Evolutionary conservation across 2,888 invertebrate species (phyloP), one percentile per base, ranked within the genome.

Genomic region (Polyommatus iphigenia): DNA sequence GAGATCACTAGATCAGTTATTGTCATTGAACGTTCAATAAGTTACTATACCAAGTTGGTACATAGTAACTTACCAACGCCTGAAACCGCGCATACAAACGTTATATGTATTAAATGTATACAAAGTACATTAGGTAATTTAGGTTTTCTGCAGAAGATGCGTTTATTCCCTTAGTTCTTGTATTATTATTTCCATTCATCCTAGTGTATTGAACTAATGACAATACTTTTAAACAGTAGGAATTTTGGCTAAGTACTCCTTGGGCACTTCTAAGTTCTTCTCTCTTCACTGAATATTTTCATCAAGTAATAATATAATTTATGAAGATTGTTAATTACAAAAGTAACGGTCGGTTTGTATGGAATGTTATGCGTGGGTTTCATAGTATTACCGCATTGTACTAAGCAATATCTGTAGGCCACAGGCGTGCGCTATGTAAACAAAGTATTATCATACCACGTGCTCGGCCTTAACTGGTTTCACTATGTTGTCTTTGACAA

Each of bases 401-500:
- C 36, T 71, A 41, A 29, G 71, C 18, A 71, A 50, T 77, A 54
- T 77, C 20, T 67, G 67, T 67, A 67, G 67, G 29, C 67, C 24
- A 71, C 36, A 36, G n/a, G 67, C 76, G 76, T 76, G 62, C 50
- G 76, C 73, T 77, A 78, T 73, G 75, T 71, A 81, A 67, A 81
- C 81, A 81, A 81, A 77, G 77, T 73, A 71, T 79, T 79, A 79
- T 79, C 78, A 76, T 75, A 78, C 79, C 81, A 81, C 79, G 81
- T 81, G 81, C 78, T 78, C 78, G 81, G 81, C 81, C 81, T 81
- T 78, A 78, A 77, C 54, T 41, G 71, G 57, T 77, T 57, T 20
- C 57, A 77, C 73, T 71, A 71, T 50, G 46, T 78, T 59, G 80
- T 77, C 82, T 81, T 82, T 80, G 81, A 80, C 81, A 82, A 81